Percentiles rank a stretch among this genome's conserved stretches.
Conservation (phyloP, 2,888 invertebrate species). For the Dione vanillae region DNA sequence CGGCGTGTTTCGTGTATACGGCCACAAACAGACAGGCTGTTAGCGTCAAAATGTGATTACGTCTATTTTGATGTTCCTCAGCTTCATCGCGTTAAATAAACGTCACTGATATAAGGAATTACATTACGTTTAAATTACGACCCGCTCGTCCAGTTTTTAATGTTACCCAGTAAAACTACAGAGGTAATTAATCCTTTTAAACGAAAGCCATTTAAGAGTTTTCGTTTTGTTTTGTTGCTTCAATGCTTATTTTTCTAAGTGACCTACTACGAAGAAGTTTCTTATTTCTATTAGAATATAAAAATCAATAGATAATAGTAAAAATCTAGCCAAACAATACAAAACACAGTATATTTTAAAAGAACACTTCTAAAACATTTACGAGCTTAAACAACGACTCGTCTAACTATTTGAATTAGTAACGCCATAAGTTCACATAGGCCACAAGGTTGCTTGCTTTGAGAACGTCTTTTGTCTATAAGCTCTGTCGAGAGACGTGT, state of each 20-base stretch:
- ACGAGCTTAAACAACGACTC: constrained; percentile 64
- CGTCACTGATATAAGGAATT: constrained; percentile 62
- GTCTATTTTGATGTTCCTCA: constrained; percentile 69
- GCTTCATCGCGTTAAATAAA: constrained; percentile 61
- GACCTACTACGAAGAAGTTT: constrained; percentile 20
- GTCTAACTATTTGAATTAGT: constrained; percentile 64
- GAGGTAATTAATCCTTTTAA: constrained; percentile 72
- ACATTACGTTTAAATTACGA: constrained; percentile 64
- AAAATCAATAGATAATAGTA: not conserved
- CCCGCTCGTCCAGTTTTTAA: constrained; percentile 67
- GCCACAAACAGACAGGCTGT: constrained; percentile 59
- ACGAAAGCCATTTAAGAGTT: constrained; percentile 60
- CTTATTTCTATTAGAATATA: no score
- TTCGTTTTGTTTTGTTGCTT: constrained; percentile 41
- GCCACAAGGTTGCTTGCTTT: constrained; percentile 69
- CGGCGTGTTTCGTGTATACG: constrained; percentile 58
- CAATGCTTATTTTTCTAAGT: constrained; percentile 44
- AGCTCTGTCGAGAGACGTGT: constrained; percentile 57
- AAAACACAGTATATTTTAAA: not conserved
- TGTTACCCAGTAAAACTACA: constrained; percentile 66
- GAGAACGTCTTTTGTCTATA: constrained; percentile 74
- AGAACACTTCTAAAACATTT: constrained; percentile 40
- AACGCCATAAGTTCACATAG: constrained; percentile 67
- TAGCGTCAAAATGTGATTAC: constrained; percentile 67
- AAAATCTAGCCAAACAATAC: not conserved